Base-by-base conservation (phyloP, 2,797 vertebrate genomes). In the Pipistrellus pygmaeus region DNA sequence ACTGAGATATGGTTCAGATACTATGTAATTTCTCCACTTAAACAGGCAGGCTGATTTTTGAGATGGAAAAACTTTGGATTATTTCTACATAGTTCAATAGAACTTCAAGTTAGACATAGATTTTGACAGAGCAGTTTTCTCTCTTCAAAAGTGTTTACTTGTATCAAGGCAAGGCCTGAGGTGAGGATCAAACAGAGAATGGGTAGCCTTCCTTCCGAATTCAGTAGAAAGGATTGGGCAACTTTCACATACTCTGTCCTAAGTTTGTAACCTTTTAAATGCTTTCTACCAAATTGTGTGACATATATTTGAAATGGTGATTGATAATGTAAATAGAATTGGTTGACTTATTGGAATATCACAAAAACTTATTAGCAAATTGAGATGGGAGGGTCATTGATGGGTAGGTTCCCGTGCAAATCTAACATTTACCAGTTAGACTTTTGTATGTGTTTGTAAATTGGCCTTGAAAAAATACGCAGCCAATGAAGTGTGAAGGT, bases 71-170 rank as follows among this genome's bases (percentile, higher is more conserved):
- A 44, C 27, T 77, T 82, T 48, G 48, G 15, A 44, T 55, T 78
- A 4, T 68, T 78, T 84, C 53, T 13, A 0, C 69, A n/a, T 6
- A 53, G 3, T 76, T 75, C 41, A n/a, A 30, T 25, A 69, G 60
- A 91, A 80, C n/a, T 93, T 53, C 85, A 76, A 85, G 75, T 90
- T 87, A 88, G 69, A 35, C 51, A 57, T 3, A 73, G 35, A 55
- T 55, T 88, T 76, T 85, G 64, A 88, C 55, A 55, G 35, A 86
- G 71, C 17, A 76, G 73, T 83, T 84, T 86, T 66, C 14, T 72
- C 27, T 64, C 32, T 77, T 83, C 8, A 0, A 10, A 71, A 55
- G 23, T 80, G 41, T 18, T 90, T 73, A 69, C 46, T 88, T 84
- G 32, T 64, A 53, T 27, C 25, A 69, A 30, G 3, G 13, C 60